A percentile compares a stretch with the other conserved stretches of the same genome.
Evolutionary conservation across 2,113 vertebrate species (phyloP).

Genomic region (Mustela nigripes): DNA sequence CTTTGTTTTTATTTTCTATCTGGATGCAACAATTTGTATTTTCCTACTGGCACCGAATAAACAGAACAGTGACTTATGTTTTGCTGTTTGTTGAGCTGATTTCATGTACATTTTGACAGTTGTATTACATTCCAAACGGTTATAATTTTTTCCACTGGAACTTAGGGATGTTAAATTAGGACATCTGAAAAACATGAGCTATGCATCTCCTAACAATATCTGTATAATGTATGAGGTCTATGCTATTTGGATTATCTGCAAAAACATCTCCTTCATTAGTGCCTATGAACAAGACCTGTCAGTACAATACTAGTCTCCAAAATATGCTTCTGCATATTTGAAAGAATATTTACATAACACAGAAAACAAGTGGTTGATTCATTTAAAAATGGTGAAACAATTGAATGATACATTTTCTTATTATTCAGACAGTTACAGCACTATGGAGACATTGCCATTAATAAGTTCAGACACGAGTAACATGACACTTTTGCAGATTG

Average conservation of each 20-base stretch:
- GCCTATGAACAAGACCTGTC: conserved; percentile 57
- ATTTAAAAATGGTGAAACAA: conserved; percentile 29
- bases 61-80: conserved; percentile 33
- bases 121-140: background rate
- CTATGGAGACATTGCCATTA: background rate
- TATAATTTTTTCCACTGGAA: background rate
- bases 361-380: conserved; percentile 53
- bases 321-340: conserved; percentile 54
- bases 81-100: background rate
- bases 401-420: background rate
- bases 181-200: background rate
- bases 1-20: conserved; percentile 48
- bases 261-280: conserved; percentile 54
- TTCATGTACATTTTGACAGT: conserved; percentile 14
- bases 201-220: background rate
- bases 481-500: background rate
- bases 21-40: background rate
- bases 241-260: conserved; percentile 40
- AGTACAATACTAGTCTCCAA: background rate
- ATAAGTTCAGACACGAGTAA: conserved; percentile 7
- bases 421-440: background rate
- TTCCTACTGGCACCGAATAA: conserved; percentile 26
- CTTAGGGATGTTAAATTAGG: background rate
- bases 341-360: conserved; percentile 53
- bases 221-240: background rate